Evolutionary conservation across 2,888 invertebrate species (phyloP), one percentile per base, ranked within the genome.

Genomic region (Oscheius myriophilus): DNA sequence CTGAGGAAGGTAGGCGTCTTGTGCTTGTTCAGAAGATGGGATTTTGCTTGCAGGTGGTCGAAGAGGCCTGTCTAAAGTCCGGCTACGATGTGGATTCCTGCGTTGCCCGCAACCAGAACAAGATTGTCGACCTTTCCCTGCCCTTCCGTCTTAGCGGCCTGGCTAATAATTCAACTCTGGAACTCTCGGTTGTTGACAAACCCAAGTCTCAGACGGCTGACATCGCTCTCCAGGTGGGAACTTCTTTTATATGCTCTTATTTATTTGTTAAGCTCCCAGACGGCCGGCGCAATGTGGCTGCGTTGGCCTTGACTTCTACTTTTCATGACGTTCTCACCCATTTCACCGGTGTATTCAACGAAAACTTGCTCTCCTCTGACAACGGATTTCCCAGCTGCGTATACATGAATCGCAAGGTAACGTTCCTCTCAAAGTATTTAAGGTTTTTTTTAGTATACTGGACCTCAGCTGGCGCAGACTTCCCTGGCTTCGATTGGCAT

Each of bases 81-180:
- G 92, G 91, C 14, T 92, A 91, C 80, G 89, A 91, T 76, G 89
- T 92, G 16, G 91, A 91, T 67, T 91, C 92, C 72, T 93, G 92
- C 89, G 92, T 92, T 84, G 88, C 95, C 12, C 92, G 68, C 46
- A 75, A 72, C 14, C 93, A 94, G 87, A 92, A 92, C 82, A 91
- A 91, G 86, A 88, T 91, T 33, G 86, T 94, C 33, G 94, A 95
- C 87, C 89, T 92, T 54, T 91, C 92, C 52, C 90, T 91, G 51
- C 92, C 92, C 63, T 90, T 95, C 67, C 91, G 94, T 26, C 94
- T 93, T 87, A 91, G 93, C 64, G 93, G 93, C 42, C 89, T 96
- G 67, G 92, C 95, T 2, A 96, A 95, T 87, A 95, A 94, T 89
- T 95, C 94, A 51, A 91, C 91, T 65, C 88, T 96, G 58, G 95